phyloP scores from a whole-genome alignment of 23 tunicate species.

The Corella eumyota region DNA sequence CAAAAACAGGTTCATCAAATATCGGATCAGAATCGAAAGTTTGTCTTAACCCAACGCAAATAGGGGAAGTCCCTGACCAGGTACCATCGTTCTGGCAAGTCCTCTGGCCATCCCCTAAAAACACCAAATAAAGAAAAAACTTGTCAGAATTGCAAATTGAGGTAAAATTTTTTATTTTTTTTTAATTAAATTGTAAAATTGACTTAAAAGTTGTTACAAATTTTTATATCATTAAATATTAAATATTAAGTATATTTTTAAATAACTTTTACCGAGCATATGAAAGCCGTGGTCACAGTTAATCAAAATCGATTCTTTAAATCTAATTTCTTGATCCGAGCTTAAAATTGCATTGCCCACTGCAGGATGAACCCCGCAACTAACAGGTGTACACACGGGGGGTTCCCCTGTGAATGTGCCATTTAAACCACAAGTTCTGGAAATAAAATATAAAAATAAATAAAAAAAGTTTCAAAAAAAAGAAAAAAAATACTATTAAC shows the following conservation, averaged over 20 bases:
- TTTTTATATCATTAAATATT: too few species aligned
- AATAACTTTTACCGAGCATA: too few species aligned
- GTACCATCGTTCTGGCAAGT: constrained; percentile 48
- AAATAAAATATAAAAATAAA: too few species aligned
- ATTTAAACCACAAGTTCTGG: constrained; percentile 47
- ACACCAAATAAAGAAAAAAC: too few species aligned
- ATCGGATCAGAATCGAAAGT: not conserved
- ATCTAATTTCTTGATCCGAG: too few species aligned
- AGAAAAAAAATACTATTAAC: too few species aligned
- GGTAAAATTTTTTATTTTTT: not conserved
- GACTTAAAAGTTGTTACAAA: not conserved
- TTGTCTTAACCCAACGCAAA: constrained; percentile 33
- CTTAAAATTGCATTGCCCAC: constrained; percentile 41
- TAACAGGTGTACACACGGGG: constrained; percentile 39
- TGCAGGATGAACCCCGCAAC: constrained; percentile 59
- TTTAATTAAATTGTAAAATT: not conserved
- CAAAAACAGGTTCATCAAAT: too few species aligned
- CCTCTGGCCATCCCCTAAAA: constrained; percentile 33
- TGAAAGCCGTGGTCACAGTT: too few species aligned
- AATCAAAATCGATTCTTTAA: too few species aligned
- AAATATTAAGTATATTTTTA: too few species aligned
- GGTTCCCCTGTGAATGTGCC: constrained; percentile 26
- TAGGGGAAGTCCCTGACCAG: constrained; percentile 44
- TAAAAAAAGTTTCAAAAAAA: too few species aligned
- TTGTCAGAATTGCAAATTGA: too few species aligned